phyloP scores from a whole-genome alignment of 1,140 invertebrate species.

The Pinna nobilis region DNA sequence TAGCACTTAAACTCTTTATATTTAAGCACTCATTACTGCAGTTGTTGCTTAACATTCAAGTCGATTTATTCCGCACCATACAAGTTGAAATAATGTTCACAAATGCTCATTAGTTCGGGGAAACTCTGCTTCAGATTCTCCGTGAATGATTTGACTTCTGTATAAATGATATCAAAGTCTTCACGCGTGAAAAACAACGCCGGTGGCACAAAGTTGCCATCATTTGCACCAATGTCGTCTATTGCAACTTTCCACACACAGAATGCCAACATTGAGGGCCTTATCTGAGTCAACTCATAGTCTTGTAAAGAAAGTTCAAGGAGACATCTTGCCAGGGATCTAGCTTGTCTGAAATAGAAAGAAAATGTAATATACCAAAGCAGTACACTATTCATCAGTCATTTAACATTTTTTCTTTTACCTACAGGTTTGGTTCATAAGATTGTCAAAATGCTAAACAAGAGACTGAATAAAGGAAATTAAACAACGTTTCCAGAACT shows the following conservation, averaged over 20 bases:
- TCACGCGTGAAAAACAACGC: conserved; percentile 39
- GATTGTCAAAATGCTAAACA: not conserved
- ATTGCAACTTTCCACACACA: conserved; percentile 54
- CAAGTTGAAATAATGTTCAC: conserved; percentile 46
- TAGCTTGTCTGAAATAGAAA: conserved; percentile 48
- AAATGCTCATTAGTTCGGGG: conserved; percentile 47
- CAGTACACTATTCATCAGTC: not conserved
- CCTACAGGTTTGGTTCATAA: not conserved
- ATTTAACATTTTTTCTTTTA: not conserved
- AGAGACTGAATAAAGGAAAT: too few species aligned
- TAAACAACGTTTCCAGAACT: too few species aligned
- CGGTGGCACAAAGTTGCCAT: conserved; percentile 45
- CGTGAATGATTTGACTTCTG: conserved; percentile 42
- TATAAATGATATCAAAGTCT: conserved; percentile 45
- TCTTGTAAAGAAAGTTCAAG: conserved; percentile 56
- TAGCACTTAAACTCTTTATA: too few species aligned
- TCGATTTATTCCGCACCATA: conserved; percentile 44
- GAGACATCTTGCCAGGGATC: conserved; percentile 45
- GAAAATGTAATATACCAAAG: not conserved
- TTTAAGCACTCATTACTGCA: too few species aligned
- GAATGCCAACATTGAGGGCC: conserved; percentile 55
- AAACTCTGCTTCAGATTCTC: conserved; percentile 45
- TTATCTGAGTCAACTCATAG: conserved; percentile 53
- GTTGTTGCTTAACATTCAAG: too few species aligned
- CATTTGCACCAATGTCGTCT: conserved; percentile 34